Evolutionary conservation across 2,113 vertebrate genomes (phyloP).

Genomic region (Eurypyga helias): DNA sequence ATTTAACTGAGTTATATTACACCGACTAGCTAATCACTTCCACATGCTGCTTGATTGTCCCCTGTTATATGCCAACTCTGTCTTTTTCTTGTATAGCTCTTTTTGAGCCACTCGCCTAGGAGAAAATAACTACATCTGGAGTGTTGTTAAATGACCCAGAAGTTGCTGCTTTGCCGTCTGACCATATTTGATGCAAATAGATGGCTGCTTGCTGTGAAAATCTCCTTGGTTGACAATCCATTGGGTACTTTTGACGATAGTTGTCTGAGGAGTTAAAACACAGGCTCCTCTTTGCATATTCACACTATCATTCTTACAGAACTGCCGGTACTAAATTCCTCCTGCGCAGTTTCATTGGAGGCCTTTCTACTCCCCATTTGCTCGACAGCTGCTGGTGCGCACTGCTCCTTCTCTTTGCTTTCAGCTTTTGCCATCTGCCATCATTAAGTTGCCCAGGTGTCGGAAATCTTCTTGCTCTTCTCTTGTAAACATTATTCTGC

Average conservation of each 20-base stretch:
- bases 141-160: slow-evolving; percentile 69
- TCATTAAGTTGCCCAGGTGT: slow-evolving; percentile 52
- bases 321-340: background rate
- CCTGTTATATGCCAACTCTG: background rate
- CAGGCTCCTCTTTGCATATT: background rate
- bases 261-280: slow-evolving; percentile 21
- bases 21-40: slow-evolving; percentile 19
- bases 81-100: slow-evolving; percentile 25
- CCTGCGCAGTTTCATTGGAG: background rate
- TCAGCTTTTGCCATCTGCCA: slow-evolving; percentile 64
- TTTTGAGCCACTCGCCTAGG: slow-evolving; percentile 23
- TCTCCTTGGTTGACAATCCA: slow-evolving; percentile 28
- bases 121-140: slow-evolving; percentile 58
- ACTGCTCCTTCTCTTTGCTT: background rate
- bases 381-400: slow-evolving; percentile 16
- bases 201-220: slow-evolving; percentile 48
- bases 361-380: slow-evolving; percentile 14
- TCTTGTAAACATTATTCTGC: slow-evolving; percentile 42
- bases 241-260: background rate
- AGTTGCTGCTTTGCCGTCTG: slow-evolving; percentile 46
- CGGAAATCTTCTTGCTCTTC: slow-evolving; percentile 27
- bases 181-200: slow-evolving; percentile 60
- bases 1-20: slow-evolving; percentile 49
- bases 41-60: slow-evolving; percentile 18
- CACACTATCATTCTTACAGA: background rate